Evolutionary conservation across 2,113 vertebrate genomes (phyloP), one percentile per base, ranked within the genome.

Genomic region (Galbula dea): DNA sequence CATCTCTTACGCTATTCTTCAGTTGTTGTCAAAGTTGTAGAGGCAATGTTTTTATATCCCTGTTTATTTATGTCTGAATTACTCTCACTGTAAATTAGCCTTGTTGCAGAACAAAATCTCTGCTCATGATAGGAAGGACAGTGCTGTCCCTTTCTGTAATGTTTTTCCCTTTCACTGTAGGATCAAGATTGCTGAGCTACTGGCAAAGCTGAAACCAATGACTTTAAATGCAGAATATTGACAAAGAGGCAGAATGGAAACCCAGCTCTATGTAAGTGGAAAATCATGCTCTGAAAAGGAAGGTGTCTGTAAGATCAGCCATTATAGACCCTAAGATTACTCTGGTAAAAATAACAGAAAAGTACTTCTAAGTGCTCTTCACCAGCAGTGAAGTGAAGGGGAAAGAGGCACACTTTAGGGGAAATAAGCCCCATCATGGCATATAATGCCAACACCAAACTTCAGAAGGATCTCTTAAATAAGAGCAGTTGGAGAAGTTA

Each of bases 151-250:
- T 48, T 88, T 89, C 54, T 36, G 39, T 49, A 52, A 32, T 41
- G 32, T 57, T 90, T 96, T 93, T 71, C 72, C 80, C 84, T 65
- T 87, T 89, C 68, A 36, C 74, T 51, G 30, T 87, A 52, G 32
- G 74, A 80, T 89, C 66, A 93, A 93, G 76, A 77, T 61, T 71
- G 92, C 62, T 57, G 57, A 91, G 55, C 58, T 85, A 92, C 65
- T 79, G 92, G 57, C 5, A 22, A 92, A 74, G 72, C 49, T 69
- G 71, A 86, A 97, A 93, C 41, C 45, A 71, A 83, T n/a, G 62
- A 41, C 51, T 96, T 91, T 68, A 81, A 91, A 86, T 96, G 87
- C 67, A 89, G 78, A 92, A 66, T 72, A 76, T 41, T 76, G 86
- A 86, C 51, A 65, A 48, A 76, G 37, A 79, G 24, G 34, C n/a